Conservation (phyloP, 2,888 invertebrate genomes). For the Pterobdella sp. region DNA sequence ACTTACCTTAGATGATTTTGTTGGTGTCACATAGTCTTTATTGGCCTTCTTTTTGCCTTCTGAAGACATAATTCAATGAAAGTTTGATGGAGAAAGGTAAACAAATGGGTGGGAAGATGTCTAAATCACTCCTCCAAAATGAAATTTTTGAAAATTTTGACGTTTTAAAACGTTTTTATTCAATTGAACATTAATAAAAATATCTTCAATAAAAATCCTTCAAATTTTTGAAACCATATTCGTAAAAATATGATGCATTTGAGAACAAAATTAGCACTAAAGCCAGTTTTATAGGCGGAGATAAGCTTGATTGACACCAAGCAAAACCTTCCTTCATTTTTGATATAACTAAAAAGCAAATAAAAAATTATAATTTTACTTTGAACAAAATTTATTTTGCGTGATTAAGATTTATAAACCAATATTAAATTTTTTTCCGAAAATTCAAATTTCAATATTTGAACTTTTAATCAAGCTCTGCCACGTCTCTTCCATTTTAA, state of each 20-base stretch:
- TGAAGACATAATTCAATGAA: slow-evolving; percentile 13
- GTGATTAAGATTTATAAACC: not conserved
- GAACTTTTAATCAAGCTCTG: not conserved
- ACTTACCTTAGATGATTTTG: slow-evolving; percentile 24
- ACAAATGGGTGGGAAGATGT: slow-evolving; percentile 29
- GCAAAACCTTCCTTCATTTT: not conserved
- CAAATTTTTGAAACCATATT: not conserved
- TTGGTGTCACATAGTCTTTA: slow-evolving; percentile 23
- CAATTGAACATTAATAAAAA: not conserved
- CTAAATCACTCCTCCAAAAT: not conserved
- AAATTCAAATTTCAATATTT: no score
- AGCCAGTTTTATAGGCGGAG: no score
- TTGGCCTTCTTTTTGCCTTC: slow-evolving; percentile 20
- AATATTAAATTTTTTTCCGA: not conserved
- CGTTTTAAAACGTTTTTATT: not conserved
- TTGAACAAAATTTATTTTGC: not conserved
- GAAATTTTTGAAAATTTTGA: not conserved
- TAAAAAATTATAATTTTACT: not conserved
- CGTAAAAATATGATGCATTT: not conserved
- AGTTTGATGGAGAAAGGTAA: slow-evolving; percentile 2
- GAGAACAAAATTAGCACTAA: no score
- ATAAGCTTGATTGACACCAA: slow-evolving; percentile 5
- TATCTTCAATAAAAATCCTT: not conserved
- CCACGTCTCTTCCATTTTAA: slow-evolving; percentile 18
- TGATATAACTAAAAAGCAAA: not conserved